Evolutionary conservation across 1,140 invertebrate genomes (phyloP).

Genomic region (Andrena cerasifolii): DNA sequence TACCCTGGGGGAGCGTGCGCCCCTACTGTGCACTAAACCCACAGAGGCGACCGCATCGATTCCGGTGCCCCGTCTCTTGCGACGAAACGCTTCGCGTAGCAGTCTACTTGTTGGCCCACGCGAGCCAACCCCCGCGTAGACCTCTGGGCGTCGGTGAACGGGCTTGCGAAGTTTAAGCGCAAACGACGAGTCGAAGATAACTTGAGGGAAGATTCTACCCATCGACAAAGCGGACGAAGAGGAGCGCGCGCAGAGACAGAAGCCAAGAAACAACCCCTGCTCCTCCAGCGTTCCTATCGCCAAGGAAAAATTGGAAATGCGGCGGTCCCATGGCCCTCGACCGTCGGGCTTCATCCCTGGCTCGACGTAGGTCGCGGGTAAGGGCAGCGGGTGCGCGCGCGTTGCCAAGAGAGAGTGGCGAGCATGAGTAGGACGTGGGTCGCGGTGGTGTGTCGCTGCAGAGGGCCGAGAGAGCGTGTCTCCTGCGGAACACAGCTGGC

Average conservation of each 20-base stretch:
- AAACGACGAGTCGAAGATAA: too few relatives aligned
- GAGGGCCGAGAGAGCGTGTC: slow-evolving; percentile 59
- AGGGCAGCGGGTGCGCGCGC: slow-evolving; percentile 51
- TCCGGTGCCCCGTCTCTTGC: background rate
- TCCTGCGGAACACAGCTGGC: slow-evolving; percentile 55
- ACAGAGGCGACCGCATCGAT: slow-evolving; percentile 8
- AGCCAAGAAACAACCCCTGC: too few relatives aligned
- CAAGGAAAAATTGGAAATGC: too few relatives aligned
- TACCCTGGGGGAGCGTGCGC: slow-evolving; percentile 41
- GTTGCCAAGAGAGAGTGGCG: slow-evolving; percentile 1
- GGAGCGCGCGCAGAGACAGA: too few relatives aligned
- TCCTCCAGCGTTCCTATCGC: too few relatives aligned
- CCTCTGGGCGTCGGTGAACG: too few relatives aligned
- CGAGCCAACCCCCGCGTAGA: too few relatives aligned
- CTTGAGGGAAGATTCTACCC: too few relatives aligned
- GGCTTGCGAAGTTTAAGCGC: too few relatives aligned
- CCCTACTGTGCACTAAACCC: slow-evolving; percentile 38
- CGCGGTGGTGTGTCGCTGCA: slow-evolving; percentile 48
- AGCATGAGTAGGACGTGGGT: slow-evolving; percentile 51
- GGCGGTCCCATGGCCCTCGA: background rate
- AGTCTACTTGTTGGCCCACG: too few relatives aligned
- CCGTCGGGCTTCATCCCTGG: slow-evolving; percentile 5
- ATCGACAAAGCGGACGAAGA: too few relatives aligned
- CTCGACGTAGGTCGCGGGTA: slow-evolving; percentile 5
- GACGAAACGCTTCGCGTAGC: too few relatives aligned